A percentile compares a stretch with the other conserved stretches of the same genome.
These are phyloP conservation scores for Crocuta crocuta DNA, from an alignment of 2,113 vertebrate genomes.

Conservation along the genomic window DNA sequence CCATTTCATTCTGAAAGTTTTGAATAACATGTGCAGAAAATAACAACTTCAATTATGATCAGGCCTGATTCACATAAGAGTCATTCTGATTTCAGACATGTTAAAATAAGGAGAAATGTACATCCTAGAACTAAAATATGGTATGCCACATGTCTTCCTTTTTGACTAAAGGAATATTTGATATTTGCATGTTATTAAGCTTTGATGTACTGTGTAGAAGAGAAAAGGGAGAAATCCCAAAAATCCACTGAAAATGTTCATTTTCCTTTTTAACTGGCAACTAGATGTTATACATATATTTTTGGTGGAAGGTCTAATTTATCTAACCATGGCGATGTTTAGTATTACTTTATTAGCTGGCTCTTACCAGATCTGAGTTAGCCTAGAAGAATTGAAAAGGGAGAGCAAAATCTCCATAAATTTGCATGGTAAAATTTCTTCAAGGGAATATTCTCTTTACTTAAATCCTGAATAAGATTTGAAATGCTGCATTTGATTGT, in stretches of 20 bases:
- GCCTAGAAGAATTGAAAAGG: constrained; percentile 21
- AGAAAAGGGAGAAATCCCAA: constrained; percentile 41
- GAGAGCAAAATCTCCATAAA: constrained; percentile 13
- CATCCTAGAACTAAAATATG: neutral
- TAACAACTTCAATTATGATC: neutral
- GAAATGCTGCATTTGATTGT: neutral
- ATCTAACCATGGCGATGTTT: neutral
- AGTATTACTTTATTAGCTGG: constrained; percentile 7
- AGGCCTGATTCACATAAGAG: neutral
- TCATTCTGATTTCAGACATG: constrained; percentile 21
- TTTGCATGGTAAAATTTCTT: neutral
- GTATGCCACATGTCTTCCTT: neutral
- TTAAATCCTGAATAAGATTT: neutral
- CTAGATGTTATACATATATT: neutral
- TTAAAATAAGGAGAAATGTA: neutral
- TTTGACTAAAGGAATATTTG: neutral
- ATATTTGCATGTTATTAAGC: neutral
- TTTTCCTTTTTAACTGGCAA: constrained; percentile 19
- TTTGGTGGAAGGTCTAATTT: neutral
- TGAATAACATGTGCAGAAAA: neutral
- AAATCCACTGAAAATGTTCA: constrained; percentile 17
- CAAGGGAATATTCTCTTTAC: neutral
- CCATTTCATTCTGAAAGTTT: neutral
- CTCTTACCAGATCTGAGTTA: neutral
- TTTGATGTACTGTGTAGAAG: neutral